Conservation (phyloP, 2,888 invertebrate genomes). For the Oegoconia quadripuncta region DNA sequence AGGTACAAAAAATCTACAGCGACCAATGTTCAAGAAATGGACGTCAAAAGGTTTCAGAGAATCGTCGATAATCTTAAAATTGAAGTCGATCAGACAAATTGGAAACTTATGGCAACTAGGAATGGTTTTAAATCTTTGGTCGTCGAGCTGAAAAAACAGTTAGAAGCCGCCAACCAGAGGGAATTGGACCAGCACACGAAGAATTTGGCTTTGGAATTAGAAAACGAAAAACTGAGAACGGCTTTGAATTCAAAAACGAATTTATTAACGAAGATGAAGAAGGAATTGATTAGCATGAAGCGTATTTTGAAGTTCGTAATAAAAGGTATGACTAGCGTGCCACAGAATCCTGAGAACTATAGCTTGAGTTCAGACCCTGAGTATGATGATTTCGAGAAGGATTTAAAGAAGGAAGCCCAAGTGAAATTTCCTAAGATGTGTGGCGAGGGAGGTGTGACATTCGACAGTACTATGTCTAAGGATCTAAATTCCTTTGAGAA, state of each 20-base stretch:
- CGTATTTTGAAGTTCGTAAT: constrained; percentile 46
- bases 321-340: constrained; percentile 39
- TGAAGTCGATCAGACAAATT: constrained; percentile 38
- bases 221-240: constrained; percentile 57
- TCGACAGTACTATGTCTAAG: constrained; percentile 41
- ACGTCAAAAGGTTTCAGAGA: constrained; percentile 24
- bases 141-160: constrained; percentile 49
- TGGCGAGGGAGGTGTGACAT: constrained; percentile 26
- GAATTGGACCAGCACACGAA: constrained; percentile 45
- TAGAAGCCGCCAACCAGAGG: constrained; percentile 39
- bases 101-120: constrained; percentile 32
- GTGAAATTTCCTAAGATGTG: constrained; percentile 26
- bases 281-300: constrained; percentile 48
- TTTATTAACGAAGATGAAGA: constrained; percentile 45
- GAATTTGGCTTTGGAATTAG: constrained; percentile 45
- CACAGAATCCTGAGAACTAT: constrained; percentile 26
- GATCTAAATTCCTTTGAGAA: constrained; percentile 25
- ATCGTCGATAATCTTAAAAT: constrained; percentile 39
- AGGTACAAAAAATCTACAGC: constrained; percentile 26
- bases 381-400: constrained; percentile 48
- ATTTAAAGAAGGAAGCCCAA: constrained; percentile 35
- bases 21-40: constrained; percentile 7
- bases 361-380: constrained; percentile 38
- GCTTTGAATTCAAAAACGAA: constrained; percentile 49
- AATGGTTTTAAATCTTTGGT: constrained; percentile 42